Percentiles rank a stretch among this genome's conserved stretches.
Evolutionary conservation across 64 coral and sea anemone species (phyloP).

Genomic region (Pocillopora damicornis): DNA sequence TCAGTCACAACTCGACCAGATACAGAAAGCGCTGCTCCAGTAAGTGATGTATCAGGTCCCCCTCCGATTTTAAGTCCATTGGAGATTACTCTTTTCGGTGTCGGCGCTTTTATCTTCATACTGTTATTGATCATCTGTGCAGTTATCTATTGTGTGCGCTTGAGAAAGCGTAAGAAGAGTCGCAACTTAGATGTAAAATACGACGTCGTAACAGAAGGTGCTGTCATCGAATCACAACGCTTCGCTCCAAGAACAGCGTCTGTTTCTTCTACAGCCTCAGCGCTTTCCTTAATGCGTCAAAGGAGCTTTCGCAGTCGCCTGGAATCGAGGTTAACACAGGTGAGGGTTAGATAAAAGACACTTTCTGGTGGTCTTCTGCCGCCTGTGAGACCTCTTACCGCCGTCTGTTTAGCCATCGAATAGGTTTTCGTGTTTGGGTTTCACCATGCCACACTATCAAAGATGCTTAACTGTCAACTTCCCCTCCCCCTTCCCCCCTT

Average conservation of each 20-base stretch:
- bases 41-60: no score
- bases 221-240: neutral
- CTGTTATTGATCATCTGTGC: neutral
- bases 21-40: neutral
- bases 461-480: no score
- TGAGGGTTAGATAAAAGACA: neutral
- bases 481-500: no score
- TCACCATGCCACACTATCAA: no score
- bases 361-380: no score
- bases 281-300: constrained; percentile 28
- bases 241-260: constrained; percentile 32
- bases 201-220: neutral
- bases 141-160: neutral
- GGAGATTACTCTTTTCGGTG: constrained; percentile 12
- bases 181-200: constrained; percentile 12
- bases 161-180: neutral
- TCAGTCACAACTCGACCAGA: neutral
- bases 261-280: constrained; percentile 39
- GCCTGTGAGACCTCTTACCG: no score
- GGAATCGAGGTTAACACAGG: constrained; percentile 56
- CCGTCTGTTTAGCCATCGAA: no score
- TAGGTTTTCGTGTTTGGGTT: no score
- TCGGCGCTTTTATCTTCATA: neutral
- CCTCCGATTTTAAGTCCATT: neutral
- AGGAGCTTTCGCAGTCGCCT: constrained; percentile 52